phyloP scores from a whole-genome alignment of 1,140 invertebrate species.

The Saccostrea glomerata region DNA sequence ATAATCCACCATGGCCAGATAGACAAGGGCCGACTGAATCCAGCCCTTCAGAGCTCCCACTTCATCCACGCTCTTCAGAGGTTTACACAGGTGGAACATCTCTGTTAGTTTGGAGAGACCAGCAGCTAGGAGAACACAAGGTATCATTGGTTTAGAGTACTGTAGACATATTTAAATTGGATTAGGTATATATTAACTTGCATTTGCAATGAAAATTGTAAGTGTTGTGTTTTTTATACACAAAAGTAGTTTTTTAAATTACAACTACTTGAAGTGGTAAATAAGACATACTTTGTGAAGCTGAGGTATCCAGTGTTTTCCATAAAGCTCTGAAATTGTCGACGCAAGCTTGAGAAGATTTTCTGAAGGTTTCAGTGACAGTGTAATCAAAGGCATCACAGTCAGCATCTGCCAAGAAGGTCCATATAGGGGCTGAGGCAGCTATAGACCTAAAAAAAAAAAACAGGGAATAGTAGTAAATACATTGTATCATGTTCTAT shows the following conservation, averaged over 20 bases:
- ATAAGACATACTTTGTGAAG: constrained; percentile 71
- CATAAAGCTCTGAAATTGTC: constrained; percentile 89
- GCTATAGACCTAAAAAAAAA: constrained; percentile 87
- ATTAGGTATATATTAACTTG: neutral
- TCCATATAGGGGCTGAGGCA: constrained; percentile 95
- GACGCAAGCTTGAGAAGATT: constrained; percentile 84
- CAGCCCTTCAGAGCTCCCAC: constrained; percentile 74
- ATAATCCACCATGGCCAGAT: constrained; percentile 95
- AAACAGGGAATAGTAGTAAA: neutral
- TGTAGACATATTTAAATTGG: neutral
- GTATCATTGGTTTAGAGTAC: neutral
- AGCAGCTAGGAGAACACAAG: neutral
- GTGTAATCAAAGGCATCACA: constrained; percentile 90
- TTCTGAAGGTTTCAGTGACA: constrained; percentile 87
- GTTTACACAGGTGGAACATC: constrained; percentile 71
- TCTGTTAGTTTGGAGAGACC: constrained; percentile 45
- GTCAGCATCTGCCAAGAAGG: constrained; percentile 89
- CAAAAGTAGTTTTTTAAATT: too few relatives aligned
- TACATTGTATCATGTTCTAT: neutral
- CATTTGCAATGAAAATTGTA: too few relatives aligned
- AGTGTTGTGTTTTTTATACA: too few relatives aligned
- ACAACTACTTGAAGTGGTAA: too few relatives aligned
- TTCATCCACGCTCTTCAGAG: constrained; percentile 83
- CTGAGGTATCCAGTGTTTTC: constrained; percentile 84
- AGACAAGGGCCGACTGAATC: constrained; percentile 84